Evolutionary conservation across 2,113 vertebrate species (phyloP), one percentile per base, ranked within the genome.

Genomic region (Trichomycterus rosablanca): DNA sequence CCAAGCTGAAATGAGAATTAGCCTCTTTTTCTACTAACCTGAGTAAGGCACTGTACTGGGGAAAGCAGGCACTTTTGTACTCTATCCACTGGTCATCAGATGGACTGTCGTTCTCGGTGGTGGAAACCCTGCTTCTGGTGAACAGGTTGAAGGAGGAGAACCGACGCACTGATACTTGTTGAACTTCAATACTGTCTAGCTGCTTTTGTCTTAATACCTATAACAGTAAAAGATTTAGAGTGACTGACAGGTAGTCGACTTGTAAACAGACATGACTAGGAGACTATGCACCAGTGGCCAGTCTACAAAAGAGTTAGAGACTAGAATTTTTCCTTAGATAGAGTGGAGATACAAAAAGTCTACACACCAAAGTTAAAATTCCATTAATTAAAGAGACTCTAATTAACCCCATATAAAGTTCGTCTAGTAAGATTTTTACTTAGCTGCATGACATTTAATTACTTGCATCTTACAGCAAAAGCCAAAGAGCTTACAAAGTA

Each of bases 111-210:
- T 63, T 57, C 15, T 82, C 76, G 43, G 69, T 63, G 50, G 80
- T 46, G 23, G 74, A 43, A 22, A 72, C 73, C 44, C 80, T 79
- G 63, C 78, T 85, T 74, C 87, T 73, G 63, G 83, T 89, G 79
- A 98, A 98, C 61, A 98, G 89, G 79, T 85, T 86, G 85, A 97
- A 97, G 0, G 92, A 90, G 60, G 92, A 82, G 22, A 97, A 98
- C 76, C 93, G 89, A 76, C 93, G 89, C 18, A 96, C 84, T 52
- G 95, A 97, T 43, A 90, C 84, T 73, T 89, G 87, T 54, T 88
- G 90, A 70, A 95, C 84, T 71, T 89, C 85, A 0, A 78, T 73
- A 74, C 81, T 84, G 73, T 94, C 88, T 68, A 88, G 63, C 59
- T 87, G 84, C 67, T 93, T 92, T 69, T 88, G 87, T 73, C 85